Conservation (phyloP, 2,113 vertebrate genomes). For the Gambusia affinis region DNA sequence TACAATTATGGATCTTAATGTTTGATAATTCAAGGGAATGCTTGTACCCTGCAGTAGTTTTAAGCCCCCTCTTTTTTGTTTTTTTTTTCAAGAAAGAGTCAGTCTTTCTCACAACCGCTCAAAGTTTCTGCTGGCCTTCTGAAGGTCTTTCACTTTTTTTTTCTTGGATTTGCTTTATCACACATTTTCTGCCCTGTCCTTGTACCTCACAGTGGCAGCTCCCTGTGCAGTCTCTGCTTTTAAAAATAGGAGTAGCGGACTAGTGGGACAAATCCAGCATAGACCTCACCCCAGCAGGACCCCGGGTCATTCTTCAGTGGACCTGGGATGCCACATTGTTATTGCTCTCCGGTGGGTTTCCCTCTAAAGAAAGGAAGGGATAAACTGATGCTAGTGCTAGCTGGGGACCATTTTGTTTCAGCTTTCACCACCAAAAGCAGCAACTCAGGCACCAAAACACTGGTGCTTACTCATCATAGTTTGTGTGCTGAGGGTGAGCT, state of each 20-base stretch:
- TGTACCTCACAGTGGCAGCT: neutral
- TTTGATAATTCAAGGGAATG: neutral
- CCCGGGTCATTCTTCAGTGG: neutral
- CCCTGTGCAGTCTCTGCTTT: neutral
- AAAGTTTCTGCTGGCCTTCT: neutral
- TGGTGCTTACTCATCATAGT: too few relatives aligned
- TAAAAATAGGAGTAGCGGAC: neutral
- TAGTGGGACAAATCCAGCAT: neutral
- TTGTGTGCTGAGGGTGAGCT: too few relatives aligned
- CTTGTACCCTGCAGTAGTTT: neutral
- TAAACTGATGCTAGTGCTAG: too few relatives aligned
- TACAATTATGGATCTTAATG: neutral
- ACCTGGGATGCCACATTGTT: neutral
- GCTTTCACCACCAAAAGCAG: neutral
- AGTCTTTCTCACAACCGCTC: too few relatives aligned
- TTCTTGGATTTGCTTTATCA: neutral
- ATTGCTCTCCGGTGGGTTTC: too few relatives aligned
- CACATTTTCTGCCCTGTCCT: neutral
- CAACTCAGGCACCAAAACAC: too few relatives aligned
- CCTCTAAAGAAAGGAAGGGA: too few relatives aligned
- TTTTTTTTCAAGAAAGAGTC: neutral
- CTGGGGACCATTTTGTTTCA: neutral
- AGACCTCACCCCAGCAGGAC: neutral
- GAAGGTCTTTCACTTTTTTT: neutral
- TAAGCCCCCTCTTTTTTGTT: neutral